phyloP scores from a whole-genome alignment of 2,888 invertebrate genomes.

The Aphelenchoides bicaudatus region DNA sequence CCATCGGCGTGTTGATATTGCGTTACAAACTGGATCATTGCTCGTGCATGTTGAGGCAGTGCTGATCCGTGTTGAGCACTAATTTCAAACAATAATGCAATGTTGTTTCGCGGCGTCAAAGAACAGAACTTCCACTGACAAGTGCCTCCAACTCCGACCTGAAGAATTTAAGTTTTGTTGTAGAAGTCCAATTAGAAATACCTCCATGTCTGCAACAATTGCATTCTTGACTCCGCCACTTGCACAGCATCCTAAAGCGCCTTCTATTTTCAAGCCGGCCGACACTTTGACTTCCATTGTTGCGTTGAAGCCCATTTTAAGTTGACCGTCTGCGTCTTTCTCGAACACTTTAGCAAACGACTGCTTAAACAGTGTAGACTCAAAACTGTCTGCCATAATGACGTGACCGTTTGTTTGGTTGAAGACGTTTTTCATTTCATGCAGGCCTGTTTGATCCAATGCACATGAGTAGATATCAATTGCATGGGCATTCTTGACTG shows the following conservation, averaged over 20 bases:
- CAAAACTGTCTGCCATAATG: slow-evolving; percentile 99
- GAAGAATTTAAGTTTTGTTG: too few species aligned
- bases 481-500: slow-evolving; percentile 91
- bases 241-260: slow-evolving; percentile 89
- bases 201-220: slow-evolving; percentile 90
- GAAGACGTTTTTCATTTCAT: slow-evolving; percentile 96
- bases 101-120: slow-evolving; percentile 83
- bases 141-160: slow-evolving; percentile 94
- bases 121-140: slow-evolving; percentile 98
- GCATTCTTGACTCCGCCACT: slow-evolving; percentile 85
- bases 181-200: too few species aligned
- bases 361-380: slow-evolving; percentile 96
- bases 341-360: slow-evolving; percentile 92
- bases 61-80: slow-evolving; percentile 87
- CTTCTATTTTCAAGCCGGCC: slow-evolving; percentile 53
- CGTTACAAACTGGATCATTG: slow-evolving; percentile 94
- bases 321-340: slow-evolving; percentile 80
- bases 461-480: slow-evolving; percentile 97
- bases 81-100: slow-evolving; percentile 92
- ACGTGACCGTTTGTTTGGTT: slow-evolving; percentile 89
- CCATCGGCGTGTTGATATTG: slow-evolving; percentile 97
- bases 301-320: slow-evolving; percentile 97
- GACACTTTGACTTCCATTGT: slow-evolving; percentile 73
- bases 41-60: slow-evolving; percentile 76
- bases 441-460: slow-evolving; percentile 92